These are phyloP conservation scores for Apostichopus parvimensis DNA, from an alignment of 35 echinoderm and acorn worm species.

Conservation along the genomic window DNA sequence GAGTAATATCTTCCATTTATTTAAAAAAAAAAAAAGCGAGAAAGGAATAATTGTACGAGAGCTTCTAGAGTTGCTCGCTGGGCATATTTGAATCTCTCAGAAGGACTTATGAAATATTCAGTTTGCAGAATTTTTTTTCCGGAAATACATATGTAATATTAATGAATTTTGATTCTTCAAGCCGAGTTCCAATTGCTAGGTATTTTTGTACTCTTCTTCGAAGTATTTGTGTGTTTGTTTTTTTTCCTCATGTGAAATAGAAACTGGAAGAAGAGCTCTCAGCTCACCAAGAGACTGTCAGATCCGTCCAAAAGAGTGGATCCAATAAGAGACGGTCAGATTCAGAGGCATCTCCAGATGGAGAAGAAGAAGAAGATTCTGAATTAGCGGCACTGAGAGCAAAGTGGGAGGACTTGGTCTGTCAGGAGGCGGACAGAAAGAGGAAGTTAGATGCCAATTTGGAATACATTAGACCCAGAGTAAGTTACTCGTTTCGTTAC, in stretches of 20 bases:
- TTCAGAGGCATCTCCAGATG: background rate
- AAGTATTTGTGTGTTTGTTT: background rate
- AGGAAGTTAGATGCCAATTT: slow-evolving; percentile 78
- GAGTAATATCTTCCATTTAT: no score
- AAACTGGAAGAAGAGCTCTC: slow-evolving; percentile 98
- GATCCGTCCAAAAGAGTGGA: slow-evolving; percentile 82
- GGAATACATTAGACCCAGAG: slow-evolving; percentile 90
- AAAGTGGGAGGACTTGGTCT: slow-evolving; percentile 84
- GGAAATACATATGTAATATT: no score
- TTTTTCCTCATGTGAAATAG: slow-evolving; percentile 50
- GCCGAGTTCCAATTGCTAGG: background rate
- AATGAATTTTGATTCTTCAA: no score
- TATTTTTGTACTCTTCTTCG: background rate
- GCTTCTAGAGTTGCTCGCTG: no score
- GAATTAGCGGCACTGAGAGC: slow-evolving; percentile 72
- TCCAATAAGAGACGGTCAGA: slow-evolving; percentile 46
- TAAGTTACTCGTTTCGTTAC: background rate
- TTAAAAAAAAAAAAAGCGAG: no score
- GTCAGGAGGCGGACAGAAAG: slow-evolving; percentile 85
- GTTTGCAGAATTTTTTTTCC: no score
- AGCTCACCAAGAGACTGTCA: slow-evolving; percentile 87
- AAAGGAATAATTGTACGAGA: no score
- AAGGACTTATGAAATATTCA: no score
- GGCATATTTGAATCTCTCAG: no score
- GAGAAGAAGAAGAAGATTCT: slow-evolving; percentile 71